Evolutionary conservation across 2,888 invertebrate species (phyloP), one percentile per base, ranked within the genome.

Genomic region (Drosophila diplacantha): DNA sequence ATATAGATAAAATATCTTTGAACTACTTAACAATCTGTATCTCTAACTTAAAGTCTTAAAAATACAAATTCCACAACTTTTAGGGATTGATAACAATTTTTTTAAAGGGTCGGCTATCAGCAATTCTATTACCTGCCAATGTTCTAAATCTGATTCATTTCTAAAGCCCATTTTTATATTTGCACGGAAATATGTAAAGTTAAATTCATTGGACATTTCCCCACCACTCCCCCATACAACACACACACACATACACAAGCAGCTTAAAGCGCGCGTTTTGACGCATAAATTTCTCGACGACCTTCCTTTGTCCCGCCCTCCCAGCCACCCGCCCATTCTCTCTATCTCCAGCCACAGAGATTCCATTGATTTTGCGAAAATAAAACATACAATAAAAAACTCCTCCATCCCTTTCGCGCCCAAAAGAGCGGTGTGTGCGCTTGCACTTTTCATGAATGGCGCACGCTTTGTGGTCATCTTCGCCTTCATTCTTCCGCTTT

Each of bases 391-490:
- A 38, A 34, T 16, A 34, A 51, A 37, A 59, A 46, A 46, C 29
- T 31, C n/a, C 39, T 16, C 37, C 26, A 20, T 32, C 37, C 49
- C 44, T 50, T 41, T 54, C 51, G 56, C 43, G 49, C 39, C 44
- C 43, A 31, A 44, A 18, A 44, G 29, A 29, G 55, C 49, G 29
- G 44, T 35, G 34, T 44, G n/a, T 43, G 31, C 16, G 54, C 47
- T 51, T 46, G 66, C 81, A 83, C 34, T 53, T 35, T 78, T 78
- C 71, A 78, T 78, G 78, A 78, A 82, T 82, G 61, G 55, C 61
- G 43, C 62, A 66, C 68, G 44, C 58, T 53, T 71, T 59, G 63
- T 56, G 37, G 59, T 47, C 52, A 66, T 50, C 61, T 58, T 69
- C 73, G 54, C 67, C 69, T 78, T 69, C 66, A 73, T 75, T 58